These are phyloP conservation scores for Connochaetes taurinus DNA, from an alignment of 2,113 vertebrate species.

Conservation along the genomic window DNA sequence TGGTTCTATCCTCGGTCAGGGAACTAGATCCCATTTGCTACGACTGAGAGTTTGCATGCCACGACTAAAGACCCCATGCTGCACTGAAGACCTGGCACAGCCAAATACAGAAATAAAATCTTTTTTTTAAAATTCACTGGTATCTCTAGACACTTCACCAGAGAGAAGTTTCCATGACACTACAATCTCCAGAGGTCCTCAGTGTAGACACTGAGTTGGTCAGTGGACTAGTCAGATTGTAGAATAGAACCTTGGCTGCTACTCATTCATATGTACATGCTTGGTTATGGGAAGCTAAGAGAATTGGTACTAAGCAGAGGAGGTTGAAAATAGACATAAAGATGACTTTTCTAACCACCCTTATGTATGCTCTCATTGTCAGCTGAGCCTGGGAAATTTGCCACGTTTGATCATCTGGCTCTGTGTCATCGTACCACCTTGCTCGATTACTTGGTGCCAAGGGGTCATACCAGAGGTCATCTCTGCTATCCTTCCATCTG, in stretches of 20 bases:
- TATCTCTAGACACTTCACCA: not conserved
- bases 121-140: not conserved
- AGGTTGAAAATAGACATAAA: not conserved
- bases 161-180: not conserved
- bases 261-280: not conserved
- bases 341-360: not conserved
- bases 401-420: not conserved
- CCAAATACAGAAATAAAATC: not conserved
- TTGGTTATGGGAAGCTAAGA: not conserved
- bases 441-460: not conserved
- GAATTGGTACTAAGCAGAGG: not conserved
- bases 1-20: not conserved
- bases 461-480: not conserved
- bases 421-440: not conserved
- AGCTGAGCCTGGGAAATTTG: not conserved
- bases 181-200: not conserved
- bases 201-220: not conserved
- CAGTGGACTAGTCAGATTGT: not conserved
- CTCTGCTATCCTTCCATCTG: not conserved
- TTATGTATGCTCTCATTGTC: not conserved
- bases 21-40: not conserved
- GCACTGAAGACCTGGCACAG: not conserved
- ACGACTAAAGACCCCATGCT: accelerated
- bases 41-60: not conserved
- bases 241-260: not conserved